Percentiles rank a stretch among this genome's conserved stretches.
These are phyloP conservation scores for Caenorhabditis becei DNA, from an alignment of 2,888 invertebrate species.

Conservation along the genomic window DNA sequence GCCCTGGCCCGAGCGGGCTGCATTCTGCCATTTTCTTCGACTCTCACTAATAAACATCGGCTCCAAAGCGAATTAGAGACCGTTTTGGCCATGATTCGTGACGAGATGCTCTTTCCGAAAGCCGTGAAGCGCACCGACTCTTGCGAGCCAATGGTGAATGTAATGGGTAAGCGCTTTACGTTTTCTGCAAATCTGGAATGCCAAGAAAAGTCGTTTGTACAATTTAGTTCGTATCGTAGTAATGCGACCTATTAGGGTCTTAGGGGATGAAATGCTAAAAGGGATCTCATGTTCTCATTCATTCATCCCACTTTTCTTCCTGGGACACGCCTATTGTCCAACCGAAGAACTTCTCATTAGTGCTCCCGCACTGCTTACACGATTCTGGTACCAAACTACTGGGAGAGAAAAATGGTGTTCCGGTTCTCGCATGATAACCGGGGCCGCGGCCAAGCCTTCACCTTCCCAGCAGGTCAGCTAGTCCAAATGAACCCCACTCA, in stretches of 20 bases:
- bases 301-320: no score
- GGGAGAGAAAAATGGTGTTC: background rate
- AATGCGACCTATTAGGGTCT: no score
- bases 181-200: background rate
- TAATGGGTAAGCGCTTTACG: constrained; percentile 24
- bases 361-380: background rate
- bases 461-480: background rate
- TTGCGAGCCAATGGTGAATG: constrained; percentile 6
- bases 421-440: background rate
- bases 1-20: constrained; percentile 1
- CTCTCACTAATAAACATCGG: constrained; percentile 19
- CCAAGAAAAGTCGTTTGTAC: background rate
- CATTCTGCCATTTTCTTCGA: constrained; percentile 17
- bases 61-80: background rate
- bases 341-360: background rate
- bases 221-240: background rate
- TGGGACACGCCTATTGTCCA: no score
- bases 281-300: no score
- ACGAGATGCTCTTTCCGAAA: constrained; percentile 37
- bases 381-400: background rate
- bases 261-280: background rate
- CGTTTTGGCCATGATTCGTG: constrained; percentile 31
- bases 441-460: background rate
- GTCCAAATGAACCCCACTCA: no score
- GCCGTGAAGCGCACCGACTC: constrained; percentile 8